These are phyloP conservation scores for Rhogogaster chlorosoma DNA, from an alignment of 2,888 invertebrate genomes.

Conservation along the genomic window DNA sequence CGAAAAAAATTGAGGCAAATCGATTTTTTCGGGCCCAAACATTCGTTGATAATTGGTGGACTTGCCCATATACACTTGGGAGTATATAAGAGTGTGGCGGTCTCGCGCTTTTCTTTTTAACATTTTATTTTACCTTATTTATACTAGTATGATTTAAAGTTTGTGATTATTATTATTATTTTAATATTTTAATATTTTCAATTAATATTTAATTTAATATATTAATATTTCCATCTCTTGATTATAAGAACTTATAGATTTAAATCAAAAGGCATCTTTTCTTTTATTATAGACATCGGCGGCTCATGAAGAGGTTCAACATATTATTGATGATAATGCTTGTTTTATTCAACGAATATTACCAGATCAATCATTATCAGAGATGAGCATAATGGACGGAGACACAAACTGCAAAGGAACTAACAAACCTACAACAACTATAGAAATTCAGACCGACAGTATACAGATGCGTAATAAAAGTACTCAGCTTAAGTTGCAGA, in stretches of 20 bases:
- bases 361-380: conserved; percentile 45
- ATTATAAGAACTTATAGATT: not conserved
- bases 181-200: no score
- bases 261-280: conserved; percentile 8
- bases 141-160: no score
- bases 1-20: no score
- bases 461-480: conserved; percentile 37
- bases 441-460: conserved; percentile 46
- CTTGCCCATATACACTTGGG: no score
- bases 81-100: no score
- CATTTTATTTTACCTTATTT: no score
- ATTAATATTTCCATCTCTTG: no score
- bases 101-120: no score
- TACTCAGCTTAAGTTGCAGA: conserved; percentile 47
- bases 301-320: conserved; percentile 50
- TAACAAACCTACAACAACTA: conserved; percentile 40
- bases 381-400: conserved; percentile 39
- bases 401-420: conserved; percentile 33
- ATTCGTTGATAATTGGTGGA: no score
- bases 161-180: no score
- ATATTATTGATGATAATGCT: conserved; percentile 49
- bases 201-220: no score
- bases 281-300: conserved; percentile 50
- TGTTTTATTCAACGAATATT: conserved; percentile 50
- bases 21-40: no score